Conservation (phyloP, 2,888 invertebrate species). For the Pseudococcus jackbeardsleyi region DNA sequence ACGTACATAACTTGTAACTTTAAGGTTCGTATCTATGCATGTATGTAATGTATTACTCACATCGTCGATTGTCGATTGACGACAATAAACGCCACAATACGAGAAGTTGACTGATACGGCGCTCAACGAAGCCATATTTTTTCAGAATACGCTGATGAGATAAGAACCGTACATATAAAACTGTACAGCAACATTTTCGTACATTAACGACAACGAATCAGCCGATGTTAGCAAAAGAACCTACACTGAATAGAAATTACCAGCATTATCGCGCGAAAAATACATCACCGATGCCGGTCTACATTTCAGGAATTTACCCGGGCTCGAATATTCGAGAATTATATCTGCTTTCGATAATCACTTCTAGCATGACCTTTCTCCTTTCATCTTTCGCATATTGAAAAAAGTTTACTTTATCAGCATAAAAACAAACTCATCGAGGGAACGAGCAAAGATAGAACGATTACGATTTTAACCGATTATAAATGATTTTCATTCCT, state of each 20-base stretch:
- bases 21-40: background rate
- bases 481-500: too few relatives aligned
- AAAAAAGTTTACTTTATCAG: too few relatives aligned
- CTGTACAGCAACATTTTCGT: background rate
- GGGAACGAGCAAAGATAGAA: too few relatives aligned
- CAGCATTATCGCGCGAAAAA: background rate
- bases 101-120: background rate
- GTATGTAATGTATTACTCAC: background rate
- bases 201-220: background rate
- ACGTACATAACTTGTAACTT: background rate
- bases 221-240: too few relatives aligned
- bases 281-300: background rate
- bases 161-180: background rate
- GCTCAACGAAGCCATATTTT: background rate
- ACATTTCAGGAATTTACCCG: background rate
- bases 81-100: background rate
- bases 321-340: background rate
- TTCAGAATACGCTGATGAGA: background rate
- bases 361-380: too few relatives aligned
- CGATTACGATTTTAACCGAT: too few relatives aligned
- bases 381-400: too few relatives aligned
- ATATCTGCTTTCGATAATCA: background rate
- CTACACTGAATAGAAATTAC: background rate
- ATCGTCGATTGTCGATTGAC: background rate
- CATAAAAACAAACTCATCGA: too few relatives aligned